Percentiles rank a stretch among this genome's conserved stretches.
These are phyloP conservation scores for Sebastes diaconus DNA, from an alignment of 2,797 vertebrate genomes.

Conservation along the genomic window DNA sequence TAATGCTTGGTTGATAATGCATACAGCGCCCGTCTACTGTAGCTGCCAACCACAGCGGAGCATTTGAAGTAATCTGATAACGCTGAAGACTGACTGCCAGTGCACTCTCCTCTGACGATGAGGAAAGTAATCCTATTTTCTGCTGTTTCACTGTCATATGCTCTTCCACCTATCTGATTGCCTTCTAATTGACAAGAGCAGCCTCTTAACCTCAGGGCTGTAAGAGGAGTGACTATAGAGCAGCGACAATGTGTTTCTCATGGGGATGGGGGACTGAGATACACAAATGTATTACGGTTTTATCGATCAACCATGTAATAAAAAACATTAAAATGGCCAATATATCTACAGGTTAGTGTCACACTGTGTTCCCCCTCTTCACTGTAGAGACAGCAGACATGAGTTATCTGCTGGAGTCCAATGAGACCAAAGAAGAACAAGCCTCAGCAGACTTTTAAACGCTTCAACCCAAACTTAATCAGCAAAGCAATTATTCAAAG, in stretches of 20 bases:
- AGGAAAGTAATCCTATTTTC: constrained; percentile 76
- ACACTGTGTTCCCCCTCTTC: not conserved
- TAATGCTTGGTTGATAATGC: constrained; percentile 60
- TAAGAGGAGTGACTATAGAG: constrained; percentile 4
- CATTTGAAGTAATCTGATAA: constrained; percentile 74
- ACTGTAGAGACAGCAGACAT: too few species aligned
- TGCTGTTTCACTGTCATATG: constrained; percentile 67
- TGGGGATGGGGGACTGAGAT: not conserved
- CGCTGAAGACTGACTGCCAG: constrained; percentile 53
- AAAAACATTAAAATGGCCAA: not conserved
- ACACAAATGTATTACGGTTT: not conserved
- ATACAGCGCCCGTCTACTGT: constrained; percentile 18
- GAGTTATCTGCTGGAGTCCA: not conserved
- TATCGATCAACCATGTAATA: not conserved
- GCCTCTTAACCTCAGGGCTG: constrained; percentile 14
- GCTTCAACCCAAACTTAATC: not conserved
- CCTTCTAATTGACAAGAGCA: constrained; percentile 53
- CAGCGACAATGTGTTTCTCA: constrained; percentile 2
- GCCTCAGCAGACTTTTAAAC: not conserved
- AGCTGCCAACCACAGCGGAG: constrained; percentile 49
- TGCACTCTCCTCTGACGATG: constrained; percentile 57
- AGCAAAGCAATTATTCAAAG: constrained; percentile 2
- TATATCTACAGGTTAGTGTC: not conserved
- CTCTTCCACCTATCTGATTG: constrained; percentile 64
- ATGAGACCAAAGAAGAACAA: not conserved